phyloP scores from a whole-genome alignment of 2,113 vertebrate genomes.

The Paradoxurus hermaphroditus region DNA sequence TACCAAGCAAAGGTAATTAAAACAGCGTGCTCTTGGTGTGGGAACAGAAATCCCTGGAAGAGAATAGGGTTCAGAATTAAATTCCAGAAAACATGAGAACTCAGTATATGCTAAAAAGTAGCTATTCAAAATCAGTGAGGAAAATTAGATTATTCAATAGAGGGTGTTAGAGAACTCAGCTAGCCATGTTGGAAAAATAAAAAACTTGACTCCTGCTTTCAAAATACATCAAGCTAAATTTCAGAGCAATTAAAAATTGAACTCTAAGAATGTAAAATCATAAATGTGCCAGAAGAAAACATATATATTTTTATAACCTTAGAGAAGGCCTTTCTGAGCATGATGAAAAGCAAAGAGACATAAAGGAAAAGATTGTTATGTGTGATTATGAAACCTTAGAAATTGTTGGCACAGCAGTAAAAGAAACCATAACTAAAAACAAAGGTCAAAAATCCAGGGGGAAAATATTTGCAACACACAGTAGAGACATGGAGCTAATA shows the following conservation, averaged over 20 bases:
- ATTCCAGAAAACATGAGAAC: background rate
- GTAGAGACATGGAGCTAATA: background rate
- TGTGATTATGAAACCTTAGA: background rate
- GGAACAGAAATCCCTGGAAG: background rate
- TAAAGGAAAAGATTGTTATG: background rate
- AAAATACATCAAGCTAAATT: background rate
- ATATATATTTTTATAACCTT: background rate
- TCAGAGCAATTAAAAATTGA: background rate
- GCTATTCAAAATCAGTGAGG: background rate
- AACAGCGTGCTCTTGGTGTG: background rate
- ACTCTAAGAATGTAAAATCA: constrained; percentile 5
- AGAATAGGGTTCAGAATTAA: background rate
- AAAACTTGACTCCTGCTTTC: background rate
- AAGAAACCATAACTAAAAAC: background rate
- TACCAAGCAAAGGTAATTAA: background rate
- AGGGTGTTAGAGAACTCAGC: background rate
- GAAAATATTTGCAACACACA: background rate
- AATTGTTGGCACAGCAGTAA: background rate
- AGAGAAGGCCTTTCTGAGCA: background rate
- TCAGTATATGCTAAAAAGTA: background rate
- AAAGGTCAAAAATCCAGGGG: constrained; percentile 10
- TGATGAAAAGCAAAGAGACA: background rate
- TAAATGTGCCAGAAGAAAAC: background rate
- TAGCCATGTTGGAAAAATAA: background rate
- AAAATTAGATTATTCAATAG: background rate